Base-by-base conservation (phyloP, 2,113 vertebrate genomes). In the Crotalus tigris region DNA sequence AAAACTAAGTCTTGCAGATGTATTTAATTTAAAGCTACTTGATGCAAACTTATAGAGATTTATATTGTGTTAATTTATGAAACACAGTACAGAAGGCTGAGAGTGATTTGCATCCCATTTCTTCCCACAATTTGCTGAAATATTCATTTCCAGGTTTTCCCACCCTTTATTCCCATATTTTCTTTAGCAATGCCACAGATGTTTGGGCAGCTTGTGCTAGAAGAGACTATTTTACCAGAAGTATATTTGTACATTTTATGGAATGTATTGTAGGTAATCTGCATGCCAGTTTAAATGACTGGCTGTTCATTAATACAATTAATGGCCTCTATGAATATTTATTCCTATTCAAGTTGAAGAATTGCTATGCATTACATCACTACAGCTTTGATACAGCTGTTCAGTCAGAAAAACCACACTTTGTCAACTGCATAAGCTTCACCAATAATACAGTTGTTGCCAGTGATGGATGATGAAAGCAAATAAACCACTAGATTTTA, bases 21-120 rank as follows among this genome's bases (percentile, higher is more conserved):
- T 98, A 97, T 98, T 97, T 98, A 97, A 97, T 97, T 86, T 97
- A 97, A 98, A 97, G 96, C 97, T 97, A 96, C 97, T 97, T 98
- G 97, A 97, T 98, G 97, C 98, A 98, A 98, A 98, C 97, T 97
- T 97, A 97, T 97, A 98, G 97, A 97, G 97, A 98, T 98, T 97
- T 98, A 97, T 97, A 97, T 97, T 97, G 98, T 98, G 98, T 96
- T 98, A 98, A 98, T 98, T 98, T 98, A 98, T 98, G 98, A 97
- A 97, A 98, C 97, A 97, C 81, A 85, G 97, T 97, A 97, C 97
- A 98, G 97, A 98, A 98, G 98, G 98, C 96, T 97, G 97, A 97
- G 97, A 96, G 94, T 97, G 96, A 98, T 97, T 96, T 97, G 94
- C 96, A 96, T 96, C 96, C 96, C 96, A 97, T 97, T 97, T 95